These are phyloP conservation scores for Vespertilio murinus DNA, from an alignment of 2,797 vertebrate species.

Conservation along the genomic window DNA sequence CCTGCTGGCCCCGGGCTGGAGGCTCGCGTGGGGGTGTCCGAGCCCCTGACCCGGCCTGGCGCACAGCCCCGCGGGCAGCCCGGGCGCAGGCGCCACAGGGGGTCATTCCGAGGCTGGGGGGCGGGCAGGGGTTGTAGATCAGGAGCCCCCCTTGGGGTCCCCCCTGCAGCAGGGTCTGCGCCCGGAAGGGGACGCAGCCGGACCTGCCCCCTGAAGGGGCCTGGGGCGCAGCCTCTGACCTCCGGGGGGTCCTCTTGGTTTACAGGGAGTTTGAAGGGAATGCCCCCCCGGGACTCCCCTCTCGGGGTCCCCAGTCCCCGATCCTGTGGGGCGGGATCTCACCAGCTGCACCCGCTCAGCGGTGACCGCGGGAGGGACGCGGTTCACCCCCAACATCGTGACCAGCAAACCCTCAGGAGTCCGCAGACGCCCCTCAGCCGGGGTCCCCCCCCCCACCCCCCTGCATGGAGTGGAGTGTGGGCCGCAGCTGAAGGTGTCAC, in stretches of 20 bases:
- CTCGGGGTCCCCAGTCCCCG: background rate
- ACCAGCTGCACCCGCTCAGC: background rate
- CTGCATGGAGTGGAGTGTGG: no score
- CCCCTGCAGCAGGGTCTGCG: no score
- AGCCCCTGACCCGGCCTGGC: background rate
- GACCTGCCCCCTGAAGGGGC: background rate
- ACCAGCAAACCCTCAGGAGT: no score
- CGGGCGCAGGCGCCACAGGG: accelerated
- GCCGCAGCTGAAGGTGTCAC: no score
- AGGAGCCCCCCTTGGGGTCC: background rate
- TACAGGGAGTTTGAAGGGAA: background rate
- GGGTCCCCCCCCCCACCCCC: background rate
- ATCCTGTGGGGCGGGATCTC: background rate
- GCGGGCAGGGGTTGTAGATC: background rate
- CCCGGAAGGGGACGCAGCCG: background rate
- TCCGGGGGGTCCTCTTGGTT: background rate
- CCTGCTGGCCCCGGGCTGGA: background rate
- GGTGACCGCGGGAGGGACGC: background rate
- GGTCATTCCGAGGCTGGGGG: background rate
- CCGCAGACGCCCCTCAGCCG: background rate
- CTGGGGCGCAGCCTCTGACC: no score
- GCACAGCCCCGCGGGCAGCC: background rate
- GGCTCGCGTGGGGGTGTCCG: background rate
- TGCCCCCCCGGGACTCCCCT: no score
- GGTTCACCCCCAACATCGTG: background rate